phyloP scores from a whole-genome alignment of 2,888 invertebrate genomes.

The Brachyptera putata region DNA sequence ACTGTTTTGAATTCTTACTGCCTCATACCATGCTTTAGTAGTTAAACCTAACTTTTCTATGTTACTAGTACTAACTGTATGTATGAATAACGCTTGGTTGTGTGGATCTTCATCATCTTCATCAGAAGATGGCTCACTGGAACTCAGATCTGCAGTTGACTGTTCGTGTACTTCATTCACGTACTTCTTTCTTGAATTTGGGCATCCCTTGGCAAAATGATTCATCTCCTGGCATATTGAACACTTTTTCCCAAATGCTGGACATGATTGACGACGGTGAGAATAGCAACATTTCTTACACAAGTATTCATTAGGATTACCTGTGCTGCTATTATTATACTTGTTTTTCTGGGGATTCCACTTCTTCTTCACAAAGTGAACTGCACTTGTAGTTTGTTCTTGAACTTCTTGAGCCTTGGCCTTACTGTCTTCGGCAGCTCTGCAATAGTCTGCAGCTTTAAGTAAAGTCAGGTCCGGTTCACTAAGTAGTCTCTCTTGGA shows the following conservation, averaged over 20 bases:
- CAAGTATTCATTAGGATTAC: neutral
- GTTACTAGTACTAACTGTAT: neutral
- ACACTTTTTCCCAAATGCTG: neutral
- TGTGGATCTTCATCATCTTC: neutral
- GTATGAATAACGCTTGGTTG: neutral
- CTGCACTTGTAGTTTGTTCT: no score
- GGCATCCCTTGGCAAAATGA: neutral
- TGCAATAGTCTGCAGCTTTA: neutral
- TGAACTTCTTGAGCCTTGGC: neutral
- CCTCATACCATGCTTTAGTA: neutral
- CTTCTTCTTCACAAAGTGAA: no score
- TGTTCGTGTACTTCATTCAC: neutral
- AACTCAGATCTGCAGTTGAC: neutral
- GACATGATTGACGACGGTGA: neutral
- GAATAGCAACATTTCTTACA: neutral
- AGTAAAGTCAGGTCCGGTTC: neutral
- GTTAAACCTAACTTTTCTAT: neutral
- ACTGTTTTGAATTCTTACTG: neutral
- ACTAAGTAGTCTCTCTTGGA: neutral
- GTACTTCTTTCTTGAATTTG: neutral
- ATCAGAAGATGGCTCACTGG: neutral
- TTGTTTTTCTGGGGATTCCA: no score
- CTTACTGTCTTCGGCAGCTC: neutral
- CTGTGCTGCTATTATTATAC: neutral
- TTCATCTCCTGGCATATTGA: neutral